Evolutionary conservation across 2,888 invertebrate species (phyloP), one percentile per base, ranked within the genome.

Genomic region (Nysson spinosus): DNA sequence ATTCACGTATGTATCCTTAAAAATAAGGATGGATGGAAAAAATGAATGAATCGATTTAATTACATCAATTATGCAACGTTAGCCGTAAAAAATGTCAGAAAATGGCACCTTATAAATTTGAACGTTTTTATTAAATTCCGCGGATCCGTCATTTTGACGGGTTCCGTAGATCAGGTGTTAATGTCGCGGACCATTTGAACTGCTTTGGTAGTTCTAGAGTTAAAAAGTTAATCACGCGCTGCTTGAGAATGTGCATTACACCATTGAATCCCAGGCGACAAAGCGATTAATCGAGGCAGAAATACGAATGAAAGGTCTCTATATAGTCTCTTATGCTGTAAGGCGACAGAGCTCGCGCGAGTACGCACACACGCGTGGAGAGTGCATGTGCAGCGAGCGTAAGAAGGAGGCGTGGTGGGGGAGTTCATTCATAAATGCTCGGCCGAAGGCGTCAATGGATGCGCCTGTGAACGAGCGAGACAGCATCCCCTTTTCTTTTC

Each of bases 371-470:
- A 40, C 32, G n/a, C 12, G 12, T 37, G 54, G 16, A 19, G 17
- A 39, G 62, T 57, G 57, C 58, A 61, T 67, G 62, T 43, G 62
- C 62, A 43, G 19, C 39, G 32, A 44, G 24, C 51, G 56, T 55
- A 49, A 60, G 58, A 65, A 50, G 46, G 52, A 51, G 61, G 37
- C 55, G 49, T 40, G 43, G 1, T 42, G 73, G 64, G 72, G 68
- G 65, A 44, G 63, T 85, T 84, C 85, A 85, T 85, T 85, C 85
- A 85, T 84, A 85, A 85, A 83, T 69, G 80, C 78, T 69, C 62
- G 60, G 74, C 62, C 66, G 51, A 74, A 85, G 84, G 84, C 84
- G 83, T 85, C 85, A 85, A 85, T 85, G 85, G 85, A 85, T 83
- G 81, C 80, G 80, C 77, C 77, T 81, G 74, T 68, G 72, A 76